Evolutionary conservation across 2,888 invertebrate genomes (phyloP).

Genomic region (Chloroclystis v-ata): DNA sequence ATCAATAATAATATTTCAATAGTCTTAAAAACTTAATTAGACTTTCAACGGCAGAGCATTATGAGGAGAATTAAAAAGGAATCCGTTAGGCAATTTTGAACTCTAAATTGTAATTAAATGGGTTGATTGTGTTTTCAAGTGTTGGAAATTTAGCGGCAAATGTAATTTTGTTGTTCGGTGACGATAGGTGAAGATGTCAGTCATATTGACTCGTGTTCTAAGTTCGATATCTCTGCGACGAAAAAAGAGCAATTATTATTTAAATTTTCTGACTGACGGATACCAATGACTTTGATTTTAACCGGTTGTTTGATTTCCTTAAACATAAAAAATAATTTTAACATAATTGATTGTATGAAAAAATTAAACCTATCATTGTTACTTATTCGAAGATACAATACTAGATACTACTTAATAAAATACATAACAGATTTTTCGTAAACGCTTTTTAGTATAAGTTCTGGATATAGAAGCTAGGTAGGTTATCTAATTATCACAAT

Average conservation of each 20-base stretch:
- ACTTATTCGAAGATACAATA: too few relatives aligned
- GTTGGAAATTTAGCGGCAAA: slow-evolving; percentile 25
- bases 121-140: slow-evolving; percentile 33
- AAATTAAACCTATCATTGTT: too few relatives aligned
- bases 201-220: slow-evolving; percentile 74
- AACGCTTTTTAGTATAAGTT: too few relatives aligned
- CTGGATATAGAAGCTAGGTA: too few relatives aligned
- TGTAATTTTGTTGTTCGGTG: slow-evolving; percentile 48
- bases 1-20: slow-evolving; percentile 71
- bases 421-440: too few relatives aligned
- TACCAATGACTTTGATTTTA: slow-evolving; percentile 3
- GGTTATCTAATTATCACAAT: too few relatives aligned
- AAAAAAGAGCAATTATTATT: slow-evolving; percentile 65
- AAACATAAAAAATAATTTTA: too few relatives aligned
- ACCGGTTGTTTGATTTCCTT: too few relatives aligned
- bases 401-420: too few relatives aligned
- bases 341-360: too few relatives aligned
- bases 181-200: slow-evolving; percentile 72
- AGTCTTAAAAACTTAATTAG: slow-evolving; percentile 73
- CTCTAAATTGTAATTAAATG: slow-evolving; percentile 26
- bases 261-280: slow-evolving; percentile 39
- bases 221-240: slow-evolving; percentile 60
- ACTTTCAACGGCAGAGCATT: slow-evolving; percentile 66
- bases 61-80: slow-evolving; percentile 31
- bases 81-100: slow-evolving; percentile 20